A percentile compares a stretch with the other conserved stretches of the same genome.
phyloP scores from a whole-genome alignment of 37 sponge, comb jelly and placozoan genomes.

The Oscarella lobularis region DNA sequence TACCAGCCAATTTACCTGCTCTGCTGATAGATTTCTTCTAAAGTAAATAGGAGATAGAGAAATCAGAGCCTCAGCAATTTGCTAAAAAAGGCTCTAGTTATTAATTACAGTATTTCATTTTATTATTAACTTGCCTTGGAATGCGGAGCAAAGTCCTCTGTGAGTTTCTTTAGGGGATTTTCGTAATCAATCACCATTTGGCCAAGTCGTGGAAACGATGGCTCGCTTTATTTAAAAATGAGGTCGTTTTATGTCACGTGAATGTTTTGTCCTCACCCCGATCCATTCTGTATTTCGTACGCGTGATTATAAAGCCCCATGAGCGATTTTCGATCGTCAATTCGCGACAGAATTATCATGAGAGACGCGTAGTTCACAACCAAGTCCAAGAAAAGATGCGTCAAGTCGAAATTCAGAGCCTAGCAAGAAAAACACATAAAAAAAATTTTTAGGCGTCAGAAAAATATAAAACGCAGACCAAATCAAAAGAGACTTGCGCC shows the following conservation, averaged over 20 bases:
- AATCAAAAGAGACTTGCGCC: neutral
- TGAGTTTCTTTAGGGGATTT: conserved; percentile 67
- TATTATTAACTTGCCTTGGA: conserved; percentile 27
- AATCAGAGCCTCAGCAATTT: conserved; percentile 51
- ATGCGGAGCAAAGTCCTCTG: conserved; percentile 81
- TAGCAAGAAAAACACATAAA: conserved; percentile 12
- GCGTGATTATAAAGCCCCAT: conserved; percentile 68
- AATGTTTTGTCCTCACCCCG: conserved; percentile 25
- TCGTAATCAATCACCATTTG: conserved; percentile 90
- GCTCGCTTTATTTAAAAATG: conserved; percentile 31
- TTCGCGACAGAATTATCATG: conserved; percentile 58
- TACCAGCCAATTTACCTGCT: conserved; percentile 48
- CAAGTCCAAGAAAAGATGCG: conserved; percentile 48
- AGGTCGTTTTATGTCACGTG: neutral
- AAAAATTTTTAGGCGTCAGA: neutral
- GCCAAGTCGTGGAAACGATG: conserved; percentile 71
- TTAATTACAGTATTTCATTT: neutral
- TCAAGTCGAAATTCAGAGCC: conserved; percentile 76
- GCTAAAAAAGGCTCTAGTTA: conserved; percentile 16
- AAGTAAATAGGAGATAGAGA: conserved; percentile 44
- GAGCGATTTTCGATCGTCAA: conserved; percentile 66
- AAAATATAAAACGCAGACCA: neutral
- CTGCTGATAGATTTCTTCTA: conserved; percentile 53
- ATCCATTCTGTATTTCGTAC: conserved; percentile 45
- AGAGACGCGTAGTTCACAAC: conserved; percentile 40